Evolutionary conservation across 2,113 vertebrate species (phyloP).

Genomic region (Tetrao urogallus): DNA sequence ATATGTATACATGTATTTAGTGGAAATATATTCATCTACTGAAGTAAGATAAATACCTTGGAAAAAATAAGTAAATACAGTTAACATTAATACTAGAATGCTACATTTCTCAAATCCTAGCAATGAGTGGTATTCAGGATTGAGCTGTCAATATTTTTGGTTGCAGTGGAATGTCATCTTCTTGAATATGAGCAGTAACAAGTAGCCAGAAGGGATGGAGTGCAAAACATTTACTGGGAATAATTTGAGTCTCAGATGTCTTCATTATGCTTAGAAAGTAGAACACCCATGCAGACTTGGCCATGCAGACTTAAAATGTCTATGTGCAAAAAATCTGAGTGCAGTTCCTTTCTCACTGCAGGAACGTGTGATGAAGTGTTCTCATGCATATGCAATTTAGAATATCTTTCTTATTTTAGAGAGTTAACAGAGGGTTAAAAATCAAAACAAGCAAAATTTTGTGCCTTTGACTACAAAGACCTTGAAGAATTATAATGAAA

Average conservation of each 20-base stretch:
- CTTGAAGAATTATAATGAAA: background rate
- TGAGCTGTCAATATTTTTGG: background rate
- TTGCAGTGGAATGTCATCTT: background rate
- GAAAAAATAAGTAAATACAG: background rate
- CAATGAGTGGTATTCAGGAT: background rate
- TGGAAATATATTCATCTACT: background rate
- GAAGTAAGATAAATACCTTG: background rate
- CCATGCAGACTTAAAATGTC: background rate
- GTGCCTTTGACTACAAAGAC: background rate
- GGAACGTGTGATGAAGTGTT: background rate
- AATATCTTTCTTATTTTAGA: background rate
- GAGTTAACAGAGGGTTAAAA: background rate
- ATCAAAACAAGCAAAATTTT: background rate
- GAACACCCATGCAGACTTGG: slow-evolving; percentile 7
- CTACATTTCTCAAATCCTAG: background rate
- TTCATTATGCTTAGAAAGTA: slow-evolving; percentile 40
- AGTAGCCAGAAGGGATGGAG: background rate
- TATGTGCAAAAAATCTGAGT: background rate
- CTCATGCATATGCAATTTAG: background rate
- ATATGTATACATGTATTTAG: background rate
- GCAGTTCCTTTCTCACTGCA: background rate
- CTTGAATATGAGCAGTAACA: slow-evolving; percentile 3
- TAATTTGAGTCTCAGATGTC: slow-evolving; percentile 10
- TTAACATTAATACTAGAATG: background rate
- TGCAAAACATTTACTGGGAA: slow-evolving; percentile 15